Evolutionary conservation across 2,888 invertebrate species (phyloP).

Genomic region (Drosophila ochracea): DNA sequence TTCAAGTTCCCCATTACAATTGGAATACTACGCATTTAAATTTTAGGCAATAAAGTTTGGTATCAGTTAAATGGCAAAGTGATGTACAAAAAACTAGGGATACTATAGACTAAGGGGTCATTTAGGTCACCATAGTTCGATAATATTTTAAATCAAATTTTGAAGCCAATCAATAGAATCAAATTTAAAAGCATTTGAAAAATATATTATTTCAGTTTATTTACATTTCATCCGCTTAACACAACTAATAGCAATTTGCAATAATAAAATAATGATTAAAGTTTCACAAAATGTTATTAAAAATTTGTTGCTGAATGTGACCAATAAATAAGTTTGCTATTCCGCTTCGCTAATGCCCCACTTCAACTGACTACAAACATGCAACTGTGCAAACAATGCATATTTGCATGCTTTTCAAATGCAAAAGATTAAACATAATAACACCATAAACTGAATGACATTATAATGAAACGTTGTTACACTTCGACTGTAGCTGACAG

Average conservation of each 20-base stretch:
- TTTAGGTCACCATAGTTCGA: background rate
- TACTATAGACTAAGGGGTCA: background rate
- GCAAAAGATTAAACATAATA: constrained; percentile 43
- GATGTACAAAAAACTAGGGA: background rate
- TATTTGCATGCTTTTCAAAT: constrained; percentile 36
- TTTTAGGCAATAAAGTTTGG: background rate
- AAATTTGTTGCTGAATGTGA: background rate
- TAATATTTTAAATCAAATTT: background rate
- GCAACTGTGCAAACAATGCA: constrained; percentile 55
- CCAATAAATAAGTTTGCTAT: constrained; percentile 28
- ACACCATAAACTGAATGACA: constrained; percentile 42
- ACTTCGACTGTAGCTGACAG: constrained; percentile 58
- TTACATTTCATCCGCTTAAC: background rate
- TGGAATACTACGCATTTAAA: constrained; percentile 26
- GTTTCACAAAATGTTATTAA: background rate
- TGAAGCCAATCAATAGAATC: background rate
- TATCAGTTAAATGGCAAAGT: background rate
- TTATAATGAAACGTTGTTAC: constrained; percentile 56
- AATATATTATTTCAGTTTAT: background rate
- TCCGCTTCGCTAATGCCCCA: constrained; percentile 12
- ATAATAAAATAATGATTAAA: background rate
- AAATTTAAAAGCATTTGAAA: background rate
- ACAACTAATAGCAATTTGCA: background rate
- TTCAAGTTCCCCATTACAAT: constrained; percentile 53
- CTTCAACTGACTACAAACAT: constrained; percentile 33